Conservation (phyloP, 2,113 vertebrate species). For the Amphilophus citrinellus region DNA sequence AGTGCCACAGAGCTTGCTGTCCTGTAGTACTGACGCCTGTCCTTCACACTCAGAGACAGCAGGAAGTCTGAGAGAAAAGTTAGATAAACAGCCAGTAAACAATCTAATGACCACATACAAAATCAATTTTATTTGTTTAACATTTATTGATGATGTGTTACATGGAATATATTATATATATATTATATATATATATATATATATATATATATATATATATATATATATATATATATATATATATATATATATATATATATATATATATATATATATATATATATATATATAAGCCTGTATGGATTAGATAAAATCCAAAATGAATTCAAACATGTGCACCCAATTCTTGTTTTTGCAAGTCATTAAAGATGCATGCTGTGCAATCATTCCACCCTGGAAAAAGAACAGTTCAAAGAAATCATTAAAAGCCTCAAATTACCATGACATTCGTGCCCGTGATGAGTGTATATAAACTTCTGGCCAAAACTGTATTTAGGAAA, state of each 20-base stretch:
- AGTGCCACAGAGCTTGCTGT: slow-evolving; percentile 78
- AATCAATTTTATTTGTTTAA: background rate
- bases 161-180: too few species aligned
- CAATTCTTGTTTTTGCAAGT: background rate
- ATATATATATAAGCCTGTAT: background rate
- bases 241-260: background rate
- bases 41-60: slow-evolving; percentile 80
- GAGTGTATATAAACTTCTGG: background rate
- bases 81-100: background rate
- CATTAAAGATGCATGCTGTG: background rate
- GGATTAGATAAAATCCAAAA: background rate
- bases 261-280: too few species aligned
- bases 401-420: background rate
- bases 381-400: background rate
- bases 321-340: background rate
- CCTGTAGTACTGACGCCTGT: slow-evolving; percentile 83
- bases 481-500: background rate
- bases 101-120: background rate
- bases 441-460: background rate
- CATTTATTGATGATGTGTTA: background rate
- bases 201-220: too few species aligned
- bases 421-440: background rate
- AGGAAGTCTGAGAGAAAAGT: slow-evolving; percentile 76
- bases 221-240: too few species aligned
- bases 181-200: too few species aligned